These are phyloP conservation scores for Aphidius ervi DNA, from an alignment of 1,140 invertebrate genomes.

Conservation along the genomic window DNA sequence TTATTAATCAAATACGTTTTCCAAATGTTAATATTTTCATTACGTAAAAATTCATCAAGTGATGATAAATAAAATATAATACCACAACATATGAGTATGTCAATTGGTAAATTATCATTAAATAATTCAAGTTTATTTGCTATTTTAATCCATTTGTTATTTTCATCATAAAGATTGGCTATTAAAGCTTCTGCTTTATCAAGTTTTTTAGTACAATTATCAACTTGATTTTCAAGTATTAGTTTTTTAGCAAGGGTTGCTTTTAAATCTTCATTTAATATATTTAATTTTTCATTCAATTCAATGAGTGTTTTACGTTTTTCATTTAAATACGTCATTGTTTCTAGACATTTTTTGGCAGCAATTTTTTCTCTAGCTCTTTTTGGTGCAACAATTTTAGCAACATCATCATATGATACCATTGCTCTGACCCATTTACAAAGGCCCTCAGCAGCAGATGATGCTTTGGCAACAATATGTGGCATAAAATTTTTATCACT, in stretches of 20 bases:
- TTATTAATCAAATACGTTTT: constrained; percentile 26
- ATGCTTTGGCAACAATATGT: constrained; percentile 66
- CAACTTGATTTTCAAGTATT: constrained; percentile 51
- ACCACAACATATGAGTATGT: constrained; percentile 63
- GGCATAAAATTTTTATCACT: constrained; percentile 65
- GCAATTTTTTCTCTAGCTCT: constrained; percentile 60
- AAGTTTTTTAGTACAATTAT: constrained; percentile 62
- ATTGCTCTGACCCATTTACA: constrained; percentile 73
- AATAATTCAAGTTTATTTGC: constrained; percentile 55
- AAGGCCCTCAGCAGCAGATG: constrained; percentile 66
- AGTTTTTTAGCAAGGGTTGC: constrained; percentile 54
- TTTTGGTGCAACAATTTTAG: constrained; percentile 64
- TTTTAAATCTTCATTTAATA: constrained; percentile 54
- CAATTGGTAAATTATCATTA: constrained; percentile 62
- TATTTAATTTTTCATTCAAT: constrained; percentile 60
- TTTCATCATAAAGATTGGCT: constrained; percentile 61
- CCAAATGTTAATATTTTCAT: constrained; percentile 54
- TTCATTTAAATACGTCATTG: constrained; percentile 59
- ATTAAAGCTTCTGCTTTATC: constrained; percentile 62
- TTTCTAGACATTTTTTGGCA: constrained; percentile 58
- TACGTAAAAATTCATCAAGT: constrained; percentile 55
- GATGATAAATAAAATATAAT: constrained; percentile 64
- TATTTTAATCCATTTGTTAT: constrained; percentile 60
- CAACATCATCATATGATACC: constrained; percentile 69
- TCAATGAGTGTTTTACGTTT: constrained; percentile 57